Conservation (phyloP, 2,888 invertebrate genomes). For the Ichneumoninae sp. region DNA sequence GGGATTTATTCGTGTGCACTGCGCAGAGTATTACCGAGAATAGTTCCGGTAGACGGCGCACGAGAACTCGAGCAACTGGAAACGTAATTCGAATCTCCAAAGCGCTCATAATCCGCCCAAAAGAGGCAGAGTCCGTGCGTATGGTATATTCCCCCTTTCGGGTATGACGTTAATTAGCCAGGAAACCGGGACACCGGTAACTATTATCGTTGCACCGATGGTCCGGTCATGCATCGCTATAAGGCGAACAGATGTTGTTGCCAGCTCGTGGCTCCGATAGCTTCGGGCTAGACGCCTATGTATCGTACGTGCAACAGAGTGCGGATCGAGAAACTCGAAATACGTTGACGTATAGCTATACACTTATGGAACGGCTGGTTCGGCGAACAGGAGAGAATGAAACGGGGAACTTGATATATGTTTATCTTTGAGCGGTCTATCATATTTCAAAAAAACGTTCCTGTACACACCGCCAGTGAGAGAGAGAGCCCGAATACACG, state of each 20-base stretch:
- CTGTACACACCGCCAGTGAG: not conserved
- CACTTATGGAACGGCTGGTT: slow-evolving; percentile 18
- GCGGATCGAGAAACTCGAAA: slow-evolving; percentile 37
- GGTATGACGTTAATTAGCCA: slow-evolving; percentile 61
- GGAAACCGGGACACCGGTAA: slow-evolving; percentile 16
- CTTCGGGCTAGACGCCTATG: slow-evolving; percentile 22
- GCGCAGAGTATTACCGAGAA: not conserved
- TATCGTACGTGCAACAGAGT: not conserved
- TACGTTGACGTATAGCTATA: slow-evolving; percentile 16
- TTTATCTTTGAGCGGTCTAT: slow-evolving; percentile 55
- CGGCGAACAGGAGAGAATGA: slow-evolving; percentile 14
- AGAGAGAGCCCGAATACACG: slow-evolving; percentile 13
- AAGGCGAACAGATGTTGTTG: slow-evolving; percentile 59
- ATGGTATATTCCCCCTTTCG: slow-evolving; percentile 36
- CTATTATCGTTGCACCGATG: slow-evolving; percentile 21
- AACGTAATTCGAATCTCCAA: slow-evolving; percentile 49
- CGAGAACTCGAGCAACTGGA: slow-evolving; percentile 48
- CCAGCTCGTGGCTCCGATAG: slow-evolving; percentile 39
- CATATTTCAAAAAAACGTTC: slow-evolving; percentile 35
- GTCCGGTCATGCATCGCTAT: slow-evolving; percentile 21
- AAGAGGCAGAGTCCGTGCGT: slow-evolving; percentile 29
- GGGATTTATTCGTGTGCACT: slow-evolving; percentile 1
- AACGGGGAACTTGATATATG: slow-evolving; percentile 41
- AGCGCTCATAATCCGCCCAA: slow-evolving; percentile 41
- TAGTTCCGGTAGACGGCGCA: slow-evolving; percentile 19